These are phyloP conservation scores for Austrofundulus limnaeus DNA, from an alignment of 2,113 vertebrate species.

Conservation along the genomic window DNA sequence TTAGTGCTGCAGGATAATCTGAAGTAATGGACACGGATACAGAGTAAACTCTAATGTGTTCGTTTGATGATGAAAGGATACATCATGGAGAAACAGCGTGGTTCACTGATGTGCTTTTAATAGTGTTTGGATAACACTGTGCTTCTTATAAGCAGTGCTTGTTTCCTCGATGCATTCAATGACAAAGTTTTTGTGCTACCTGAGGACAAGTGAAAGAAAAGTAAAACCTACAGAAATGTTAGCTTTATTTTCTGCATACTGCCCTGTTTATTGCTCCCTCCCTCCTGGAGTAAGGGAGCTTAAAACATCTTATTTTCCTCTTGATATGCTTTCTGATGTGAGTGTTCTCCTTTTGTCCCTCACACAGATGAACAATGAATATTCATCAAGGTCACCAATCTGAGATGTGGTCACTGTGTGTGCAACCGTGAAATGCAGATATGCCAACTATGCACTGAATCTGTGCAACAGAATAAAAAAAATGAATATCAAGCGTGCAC, in stretches of 20 bases:
- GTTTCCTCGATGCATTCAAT: neutral
- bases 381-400: slow-evolving; percentile 60
- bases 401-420: slow-evolving; percentile 29
- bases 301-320: neutral
- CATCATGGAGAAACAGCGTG: too few species aligned
- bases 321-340: slow-evolving; percentile 10
- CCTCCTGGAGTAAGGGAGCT: too few species aligned
- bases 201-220: neutral
- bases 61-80: too few species aligned
- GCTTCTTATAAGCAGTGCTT: neutral
- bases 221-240: neutral
- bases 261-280: neutral
- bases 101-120: too few species aligned
- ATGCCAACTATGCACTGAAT: slow-evolving; percentile 25
- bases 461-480: slow-evolving; percentile 32
- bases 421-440: slow-evolving; percentile 48
- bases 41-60: too few species aligned
- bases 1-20: too few species aligned
- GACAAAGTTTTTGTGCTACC: neutral
- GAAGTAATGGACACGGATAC: too few species aligned
- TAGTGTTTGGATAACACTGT: neutral
- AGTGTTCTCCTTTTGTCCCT: slow-evolving; percentile 17
- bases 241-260: neutral
- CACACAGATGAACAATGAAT: slow-evolving; percentile 27
- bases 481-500: slow-evolving; percentile 44